phyloP scores from a whole-genome alignment of 2,113 vertebrate genomes.

The Chamaea fasciata region DNA sequence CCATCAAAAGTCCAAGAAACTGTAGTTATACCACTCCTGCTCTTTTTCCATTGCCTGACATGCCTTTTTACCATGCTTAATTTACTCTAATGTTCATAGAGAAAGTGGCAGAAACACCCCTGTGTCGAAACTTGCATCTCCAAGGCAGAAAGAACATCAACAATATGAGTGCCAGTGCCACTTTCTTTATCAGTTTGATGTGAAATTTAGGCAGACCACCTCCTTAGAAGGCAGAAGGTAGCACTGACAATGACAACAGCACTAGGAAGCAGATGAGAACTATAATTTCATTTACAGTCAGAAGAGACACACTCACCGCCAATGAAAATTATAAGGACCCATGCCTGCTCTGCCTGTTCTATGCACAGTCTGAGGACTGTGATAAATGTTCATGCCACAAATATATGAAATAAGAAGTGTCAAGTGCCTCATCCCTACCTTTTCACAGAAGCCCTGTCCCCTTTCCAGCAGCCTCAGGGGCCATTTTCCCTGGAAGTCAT shows the following conservation, averaged over 20 bases:
- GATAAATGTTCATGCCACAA: too few relatives aligned
- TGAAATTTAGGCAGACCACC: not conserved
- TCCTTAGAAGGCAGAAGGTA: not conserved
- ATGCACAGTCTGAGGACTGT: accelerated
- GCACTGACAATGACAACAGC: not conserved
- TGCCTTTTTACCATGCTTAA: not conserved
- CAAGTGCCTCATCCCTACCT: not conserved
- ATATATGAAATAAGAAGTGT: not conserved
- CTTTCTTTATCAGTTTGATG: not conserved
- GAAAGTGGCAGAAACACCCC: not conserved
- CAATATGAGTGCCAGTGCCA: not conserved
- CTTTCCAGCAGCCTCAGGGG: not conserved
- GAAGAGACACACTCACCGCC: not conserved
- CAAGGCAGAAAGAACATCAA: not conserved
- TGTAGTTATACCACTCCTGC: not conserved
- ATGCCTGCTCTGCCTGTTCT: not conserved
- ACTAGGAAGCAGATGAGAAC: not conserved
- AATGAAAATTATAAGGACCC: not conserved
- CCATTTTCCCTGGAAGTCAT: not conserved
- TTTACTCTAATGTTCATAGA: not conserved
- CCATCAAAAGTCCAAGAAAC: not conserved
- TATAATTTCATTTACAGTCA: not conserved
- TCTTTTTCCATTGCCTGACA: not conserved
- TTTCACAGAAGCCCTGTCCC: not conserved
- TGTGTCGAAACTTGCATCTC: not conserved